A percentile compares a stretch with the other conserved stretches of the same genome.
Evolutionary conservation across 2,888 invertebrate species (phyloP).

Genomic region (Deladenus siricidicola): DNA sequence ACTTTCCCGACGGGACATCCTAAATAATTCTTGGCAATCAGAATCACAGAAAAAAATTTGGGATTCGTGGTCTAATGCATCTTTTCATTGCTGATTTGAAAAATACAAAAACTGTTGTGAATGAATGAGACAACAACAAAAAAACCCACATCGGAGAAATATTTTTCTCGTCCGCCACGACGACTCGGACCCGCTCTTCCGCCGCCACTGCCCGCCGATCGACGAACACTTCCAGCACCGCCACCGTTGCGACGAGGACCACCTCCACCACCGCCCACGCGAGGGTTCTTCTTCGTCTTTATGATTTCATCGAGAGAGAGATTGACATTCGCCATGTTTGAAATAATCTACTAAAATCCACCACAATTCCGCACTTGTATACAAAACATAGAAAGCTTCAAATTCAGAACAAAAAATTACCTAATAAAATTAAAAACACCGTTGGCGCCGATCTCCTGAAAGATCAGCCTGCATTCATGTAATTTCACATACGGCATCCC

Average conservation of each 20-base stretch:
- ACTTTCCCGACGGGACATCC: constrained; percentile 19
- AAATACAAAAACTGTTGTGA: not conserved
- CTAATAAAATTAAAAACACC: not conserved
- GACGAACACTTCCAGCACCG: not conserved
- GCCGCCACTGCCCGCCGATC: not conserved
- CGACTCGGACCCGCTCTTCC: not conserved
- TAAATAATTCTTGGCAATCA: constrained; percentile 1
- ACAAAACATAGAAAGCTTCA: no score
- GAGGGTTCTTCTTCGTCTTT: constrained; percentile 1
- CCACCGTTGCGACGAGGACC: constrained; percentile 1
- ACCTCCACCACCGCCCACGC: not conserved
- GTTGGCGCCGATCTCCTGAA: not conserved
- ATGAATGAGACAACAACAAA: not conserved
- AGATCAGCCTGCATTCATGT: no score
- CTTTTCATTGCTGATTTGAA: no score
- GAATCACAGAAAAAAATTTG: no score
- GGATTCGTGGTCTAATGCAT: no score
- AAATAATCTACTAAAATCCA: no score
- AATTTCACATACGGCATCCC: no score
- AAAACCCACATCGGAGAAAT: constrained; percentile 10
- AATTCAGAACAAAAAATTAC: no score
- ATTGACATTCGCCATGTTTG: constrained; percentile 7
- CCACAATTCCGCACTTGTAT: no score
- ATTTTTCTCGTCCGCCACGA: constrained; percentile 6
- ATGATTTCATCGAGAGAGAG: constrained; percentile 18